These are phyloP conservation scores for Nyctibius grandis DNA, from an alignment of 2,797 vertebrate species.

Conservation along the genomic window DNA sequence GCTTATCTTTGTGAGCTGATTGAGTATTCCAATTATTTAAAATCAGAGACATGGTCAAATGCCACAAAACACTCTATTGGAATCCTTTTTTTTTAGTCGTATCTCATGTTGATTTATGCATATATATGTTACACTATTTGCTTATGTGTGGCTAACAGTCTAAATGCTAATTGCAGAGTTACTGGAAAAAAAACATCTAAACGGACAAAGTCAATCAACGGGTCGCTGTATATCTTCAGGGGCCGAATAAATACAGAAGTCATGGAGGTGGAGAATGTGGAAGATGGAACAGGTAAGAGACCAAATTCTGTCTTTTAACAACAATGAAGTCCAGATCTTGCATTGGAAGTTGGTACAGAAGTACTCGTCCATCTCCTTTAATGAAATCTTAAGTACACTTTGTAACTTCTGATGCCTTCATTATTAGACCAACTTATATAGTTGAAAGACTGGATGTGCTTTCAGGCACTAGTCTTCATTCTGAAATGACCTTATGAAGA, in stretches of 20 bases:
- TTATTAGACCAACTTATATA: background rate
- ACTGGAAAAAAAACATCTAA: constrained; percentile 94
- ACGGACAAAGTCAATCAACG: constrained; percentile 96
- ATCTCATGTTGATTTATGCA: background rate
- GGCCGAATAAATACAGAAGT: constrained; percentile 89
- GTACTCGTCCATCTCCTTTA: background rate
- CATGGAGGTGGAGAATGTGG: constrained; percentile 92
- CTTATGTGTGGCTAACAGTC: background rate
- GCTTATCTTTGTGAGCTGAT: background rate
- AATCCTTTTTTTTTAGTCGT: background rate
- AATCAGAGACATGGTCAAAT: background rate
- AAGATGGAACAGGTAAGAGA: constrained; percentile 85
- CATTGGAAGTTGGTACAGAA: background rate
- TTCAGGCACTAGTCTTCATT: background rate
- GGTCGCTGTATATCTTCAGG: constrained; percentile 92
- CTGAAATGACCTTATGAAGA: background rate
- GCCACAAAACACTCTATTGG: background rate
- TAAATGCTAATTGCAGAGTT: constrained; percentile 80
- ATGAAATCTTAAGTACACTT: background rate
- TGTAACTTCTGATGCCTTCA: background rate
- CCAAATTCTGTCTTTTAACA: background rate
- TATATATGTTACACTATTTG: background rate
- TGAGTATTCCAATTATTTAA: background rate
- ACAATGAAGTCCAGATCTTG: background rate
- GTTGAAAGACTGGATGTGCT: background rate